Evolutionary conservation across 2,113 vertebrate genomes (phyloP), one percentile per base, ranked within the genome.

Genomic region (Ovis canadensis): DNA sequence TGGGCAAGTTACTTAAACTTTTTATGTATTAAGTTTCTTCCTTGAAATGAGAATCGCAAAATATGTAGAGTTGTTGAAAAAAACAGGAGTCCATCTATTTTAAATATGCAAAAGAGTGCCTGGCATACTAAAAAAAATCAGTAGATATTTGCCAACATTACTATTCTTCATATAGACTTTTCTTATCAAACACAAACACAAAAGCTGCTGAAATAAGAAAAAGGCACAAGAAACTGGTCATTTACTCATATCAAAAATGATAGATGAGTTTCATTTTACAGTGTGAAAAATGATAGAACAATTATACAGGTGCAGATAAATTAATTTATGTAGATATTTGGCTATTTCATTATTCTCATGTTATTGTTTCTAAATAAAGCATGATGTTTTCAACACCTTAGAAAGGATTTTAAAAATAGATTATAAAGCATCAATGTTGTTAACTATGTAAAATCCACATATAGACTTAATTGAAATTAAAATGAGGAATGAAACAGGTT

Each of bases 241-340:
- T 92, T 2, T 4, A 71, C n/a, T 81, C 52, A 57, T 83, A 94
- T 93, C 67, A 95, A 71, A 96, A 77, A 13, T 59, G 23, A 81
- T 67, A 57, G 78, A 83, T 71, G 31, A 60, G 11, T 82, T 78
- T 17, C 27, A 62, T 77, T 96, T 95, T 85, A 92, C 13, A 88
- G 91, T 85, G 50, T 95, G 64, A 88, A 96, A 96, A 95, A 45
- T 54, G 36, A 85, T 52, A 89, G 57, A 94, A 74, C 33, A 95
- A 71, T 64, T 3, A n/a, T 45, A 67, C 50, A 96, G 36, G 19
- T 97, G 33, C 91, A 97, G 71, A 89, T 16, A 81, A 94, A 94
- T 88, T 90, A 92, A 94, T 96, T 52, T 71, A 94, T 80, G 48
- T 84, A 93, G 77, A 82, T 92, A 91, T 74, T 90, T 89, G 92